Evolutionary conservation across 37 sponge, comb jelly and placozoan genomes (phyloP), one percentile per base, ranked within the genome.

Genomic region (Hexactinellida sp.): DNA sequence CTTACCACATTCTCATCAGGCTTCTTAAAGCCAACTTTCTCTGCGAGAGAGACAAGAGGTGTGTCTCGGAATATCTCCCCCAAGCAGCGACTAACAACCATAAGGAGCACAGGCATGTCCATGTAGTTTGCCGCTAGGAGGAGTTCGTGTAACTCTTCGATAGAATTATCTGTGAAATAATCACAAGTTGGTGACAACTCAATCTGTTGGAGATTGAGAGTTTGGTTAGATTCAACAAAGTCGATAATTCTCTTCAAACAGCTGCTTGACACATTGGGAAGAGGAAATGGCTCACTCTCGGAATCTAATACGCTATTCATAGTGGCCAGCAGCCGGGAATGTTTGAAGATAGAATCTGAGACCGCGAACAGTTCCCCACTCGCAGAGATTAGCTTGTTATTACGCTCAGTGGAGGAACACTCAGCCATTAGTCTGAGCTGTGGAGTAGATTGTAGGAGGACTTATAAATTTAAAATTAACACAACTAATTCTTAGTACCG

Each of bases 331-430:
- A 63, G 34, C 5, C 3, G 30, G 21, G 76, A 63, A n/a, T 63
- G 76, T 63, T 63, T 63, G 34, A 63, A 63, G 30, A 63, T 63
- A n/a, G 76, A 63, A n/a, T 63, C 76, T 21, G 76, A 63, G 3
- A 63, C 76, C 3, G 34, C 5, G 5, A 63, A n/a, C 21, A 63
- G 3, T 63, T 63, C 76, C 13, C 76, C 76, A 7, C 19, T 25
- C 25, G 32, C 32, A n/a, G 76, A 63, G 30, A 10, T 63, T 3
- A 63, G 28, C 76, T 23, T 1, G 76, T 63, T 63, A 3, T 7
- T 63, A 3, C 34, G 76, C 34, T 63, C 52, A 16, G 16, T 47
- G 52, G 52, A 19, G 16, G 52, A 47, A 47, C 52, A 19, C 52
- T 47, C 52, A 47, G 16, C 52, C 52, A 47, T 47, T 9, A 47